A percentile compares a stretch with the other conserved stretches of the same genome.
These are phyloP conservation scores for Drosophila varians DNA, from an alignment of 1,140 invertebrate genomes.

Conservation along the genomic window DNA sequence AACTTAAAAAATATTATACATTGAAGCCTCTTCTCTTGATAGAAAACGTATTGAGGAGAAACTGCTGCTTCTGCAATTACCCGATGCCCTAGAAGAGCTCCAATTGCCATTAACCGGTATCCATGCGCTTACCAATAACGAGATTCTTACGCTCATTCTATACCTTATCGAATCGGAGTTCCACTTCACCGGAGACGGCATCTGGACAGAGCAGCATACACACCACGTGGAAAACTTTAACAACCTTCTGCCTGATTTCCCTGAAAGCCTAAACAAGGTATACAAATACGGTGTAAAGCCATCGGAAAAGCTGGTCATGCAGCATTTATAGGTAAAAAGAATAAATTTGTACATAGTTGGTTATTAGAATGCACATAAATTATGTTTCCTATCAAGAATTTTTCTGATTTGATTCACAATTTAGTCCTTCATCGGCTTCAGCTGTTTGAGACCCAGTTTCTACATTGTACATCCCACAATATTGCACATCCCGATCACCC, in stretches of 20 bases:
- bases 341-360: slow-evolving; percentile 30
- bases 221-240: slow-evolving; percentile 82
- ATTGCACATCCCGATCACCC: not conserved
- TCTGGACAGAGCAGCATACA: slow-evolving; percentile 81
- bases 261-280: slow-evolving; percentile 76
- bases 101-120: slow-evolving; percentile 49
- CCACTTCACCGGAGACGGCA: slow-evolving; percentile 84
- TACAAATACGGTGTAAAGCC: slow-evolving; percentile 81
- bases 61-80: slow-evolving; percentile 45
- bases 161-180: slow-evolving; percentile 83
- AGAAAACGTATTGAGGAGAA: slow-evolving; percentile 81
- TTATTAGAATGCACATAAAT: not conserved
- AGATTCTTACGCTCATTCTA: slow-evolving; percentile 76
- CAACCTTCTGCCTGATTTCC: slow-evolving; percentile 77
- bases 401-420: not conserved
- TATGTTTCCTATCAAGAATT: not conserved
- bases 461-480: no score
- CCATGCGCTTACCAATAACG: slow-evolving; percentile 52
- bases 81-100: slow-evolving; percentile 62
- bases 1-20: no score
- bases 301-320: slow-evolving; percentile 40
- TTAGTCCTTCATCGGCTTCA: not conserved
- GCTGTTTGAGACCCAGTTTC: not conserved
- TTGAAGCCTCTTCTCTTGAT: not conserved
- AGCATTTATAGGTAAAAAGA: slow-evolving; percentile 35